phyloP scores from a whole-genome alignment of 2,888 invertebrate species.

The Eristalis pertinax region DNA sequence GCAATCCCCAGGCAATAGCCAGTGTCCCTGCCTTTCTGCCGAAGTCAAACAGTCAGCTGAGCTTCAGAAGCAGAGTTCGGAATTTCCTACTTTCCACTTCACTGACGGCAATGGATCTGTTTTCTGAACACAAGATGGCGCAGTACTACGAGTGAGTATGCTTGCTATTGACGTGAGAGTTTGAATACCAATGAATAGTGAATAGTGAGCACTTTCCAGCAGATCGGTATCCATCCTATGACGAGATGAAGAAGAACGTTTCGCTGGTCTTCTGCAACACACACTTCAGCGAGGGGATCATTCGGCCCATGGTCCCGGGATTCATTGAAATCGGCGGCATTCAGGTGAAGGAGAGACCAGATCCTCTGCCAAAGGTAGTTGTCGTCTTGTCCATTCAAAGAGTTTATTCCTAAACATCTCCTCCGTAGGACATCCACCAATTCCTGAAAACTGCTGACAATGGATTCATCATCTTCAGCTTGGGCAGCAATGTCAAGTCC shows the following conservation, averaged over 20 bases:
- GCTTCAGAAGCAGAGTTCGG: conserved; percentile 73
- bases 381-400: background rate
- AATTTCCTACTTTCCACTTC: conserved; percentile 71
- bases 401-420: background rate
- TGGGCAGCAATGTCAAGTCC: conserved; percentile 76
- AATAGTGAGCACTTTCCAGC: conserved; percentile 73
- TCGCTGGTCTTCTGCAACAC: conserved; percentile 77
- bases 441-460: conserved; percentile 77
- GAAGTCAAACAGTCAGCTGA: conserved; percentile 61
- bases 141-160: conserved; percentile 56
- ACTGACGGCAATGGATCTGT: background rate
- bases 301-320: conserved; percentile 77
- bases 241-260: conserved; percentile 74
- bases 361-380: conserved; percentile 73
- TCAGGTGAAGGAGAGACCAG: conserved; percentile 76
- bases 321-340: conserved; percentile 79
- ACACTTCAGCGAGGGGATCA: conserved; percentile 77
- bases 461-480: conserved; percentile 78
- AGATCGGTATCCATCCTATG: conserved; percentile 74
- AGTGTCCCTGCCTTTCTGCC: background rate
- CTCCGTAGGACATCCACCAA: conserved; percentile 74
- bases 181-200: background rate
- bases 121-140: conserved; percentile 42
- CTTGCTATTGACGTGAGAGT: background rate
- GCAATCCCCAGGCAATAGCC: conserved; percentile 44